Evolutionary conservation across 2,113 vertebrate genomes (phyloP).

Genomic region (Cariama cristata): DNA sequence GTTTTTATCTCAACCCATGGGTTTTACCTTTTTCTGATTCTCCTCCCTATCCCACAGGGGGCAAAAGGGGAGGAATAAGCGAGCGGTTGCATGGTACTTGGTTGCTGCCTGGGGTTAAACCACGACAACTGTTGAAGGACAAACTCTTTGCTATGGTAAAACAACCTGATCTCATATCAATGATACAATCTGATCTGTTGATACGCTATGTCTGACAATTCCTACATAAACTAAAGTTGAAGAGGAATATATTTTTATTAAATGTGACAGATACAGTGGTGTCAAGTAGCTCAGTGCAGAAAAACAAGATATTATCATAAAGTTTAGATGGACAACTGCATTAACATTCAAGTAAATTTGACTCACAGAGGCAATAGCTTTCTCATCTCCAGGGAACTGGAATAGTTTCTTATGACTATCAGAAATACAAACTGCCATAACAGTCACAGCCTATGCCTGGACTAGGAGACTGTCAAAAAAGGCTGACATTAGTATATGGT

Average conservation of each 20-base stretch:
- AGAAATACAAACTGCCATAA: background rate
- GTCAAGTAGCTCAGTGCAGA: background rate
- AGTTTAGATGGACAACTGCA: background rate
- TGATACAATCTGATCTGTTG: background rate
- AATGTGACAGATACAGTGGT: background rate
- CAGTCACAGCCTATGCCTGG: background rate
- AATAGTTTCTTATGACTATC: background rate
- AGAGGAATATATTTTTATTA: background rate
- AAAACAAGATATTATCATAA: constrained; percentile 11
- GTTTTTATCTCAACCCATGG: no score
- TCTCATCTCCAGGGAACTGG: background rate
- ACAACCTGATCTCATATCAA: background rate
- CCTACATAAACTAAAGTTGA: background rate
- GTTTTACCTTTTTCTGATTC: no score
- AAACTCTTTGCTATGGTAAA: background rate
- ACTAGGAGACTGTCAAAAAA: background rate
- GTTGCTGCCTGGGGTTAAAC: no score
- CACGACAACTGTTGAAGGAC: background rate
- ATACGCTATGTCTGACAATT: background rate
- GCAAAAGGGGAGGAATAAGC: no score
- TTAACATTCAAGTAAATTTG: background rate
- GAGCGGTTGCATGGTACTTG: no score
- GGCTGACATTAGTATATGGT: background rate
- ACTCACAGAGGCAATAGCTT: background rate
- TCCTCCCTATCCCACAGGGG: no score